Percentiles rank a stretch among this genome's conserved stretches.
Conservation (phyloP, 2,797 vertebrate genomes). For the Pipistrellus kuhlii region DNA sequence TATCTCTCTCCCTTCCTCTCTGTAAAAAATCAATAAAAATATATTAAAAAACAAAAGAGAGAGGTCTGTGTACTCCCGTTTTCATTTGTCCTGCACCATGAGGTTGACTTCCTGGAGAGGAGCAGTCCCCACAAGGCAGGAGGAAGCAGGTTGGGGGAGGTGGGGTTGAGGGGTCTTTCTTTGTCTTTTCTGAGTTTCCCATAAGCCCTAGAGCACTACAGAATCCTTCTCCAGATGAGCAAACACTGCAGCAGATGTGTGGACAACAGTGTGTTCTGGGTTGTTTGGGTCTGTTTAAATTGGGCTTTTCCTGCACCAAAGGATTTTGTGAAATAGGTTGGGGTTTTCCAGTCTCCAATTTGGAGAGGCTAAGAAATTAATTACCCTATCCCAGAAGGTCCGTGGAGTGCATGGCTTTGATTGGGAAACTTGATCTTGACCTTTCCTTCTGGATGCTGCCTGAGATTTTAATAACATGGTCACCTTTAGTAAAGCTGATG, state of each 20-base stretch:
- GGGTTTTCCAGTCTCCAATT: slow-evolving; percentile 28
- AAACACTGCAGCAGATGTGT: slow-evolving; percentile 23
- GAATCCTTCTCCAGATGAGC: slow-evolving; percentile 16
- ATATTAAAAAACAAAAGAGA: no score
- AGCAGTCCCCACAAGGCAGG: not conserved
- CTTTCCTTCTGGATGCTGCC: slow-evolving; percentile 32
- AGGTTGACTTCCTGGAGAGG: not conserved
- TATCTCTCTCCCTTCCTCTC: no score
- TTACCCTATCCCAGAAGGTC: not conserved
- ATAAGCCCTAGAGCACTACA: not conserved
- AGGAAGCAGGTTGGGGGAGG: not conserved
- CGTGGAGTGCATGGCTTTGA: not conserved
- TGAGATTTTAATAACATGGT: not conserved
- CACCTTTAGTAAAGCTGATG: not conserved
- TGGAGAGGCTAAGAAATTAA: slow-evolving; percentile 48
- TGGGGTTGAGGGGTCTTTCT: not conserved
- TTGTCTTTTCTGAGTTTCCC: not conserved
- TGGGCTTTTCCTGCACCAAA: slow-evolving; percentile 39
- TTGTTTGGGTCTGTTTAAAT: slow-evolving; percentile 55
- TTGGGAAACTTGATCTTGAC: not conserved
- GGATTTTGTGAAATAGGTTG: slow-evolving; percentile 66
- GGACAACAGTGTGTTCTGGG: not conserved
- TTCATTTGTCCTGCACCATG: not conserved
- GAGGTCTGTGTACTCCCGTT: not conserved
- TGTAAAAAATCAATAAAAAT: no score